Conservation (phyloP, 2,797 vertebrate species). For the Phalanger gymnotis region DNA sequence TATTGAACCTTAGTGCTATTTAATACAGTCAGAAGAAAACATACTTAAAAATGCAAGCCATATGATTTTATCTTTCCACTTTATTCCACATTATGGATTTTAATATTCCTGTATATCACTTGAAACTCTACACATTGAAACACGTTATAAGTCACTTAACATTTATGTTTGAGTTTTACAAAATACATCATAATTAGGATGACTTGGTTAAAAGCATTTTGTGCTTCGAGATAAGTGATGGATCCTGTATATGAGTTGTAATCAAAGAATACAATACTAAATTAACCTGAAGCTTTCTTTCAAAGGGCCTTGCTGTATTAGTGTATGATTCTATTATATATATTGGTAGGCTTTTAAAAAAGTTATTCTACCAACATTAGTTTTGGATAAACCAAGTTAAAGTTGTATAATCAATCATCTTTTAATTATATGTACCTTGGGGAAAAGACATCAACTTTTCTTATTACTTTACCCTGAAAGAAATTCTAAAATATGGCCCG, state of each 20-base stretch:
- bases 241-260: constrained; percentile 14
- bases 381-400: background rate
- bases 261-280: constrained; percentile 31
- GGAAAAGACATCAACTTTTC: background rate
- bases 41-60: constrained; percentile 29
- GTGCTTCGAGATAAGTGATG: constrained; percentile 63
- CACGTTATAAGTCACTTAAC: constrained; percentile 61
- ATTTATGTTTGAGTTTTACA: constrained; percentile 39
- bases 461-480: constrained; percentile 9
- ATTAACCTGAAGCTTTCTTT: constrained; percentile 23
- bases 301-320: background rate
- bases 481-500: background rate
- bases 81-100: constrained; percentile 25
- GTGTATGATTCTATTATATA: constrained; percentile 9
- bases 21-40: constrained; percentile 41
- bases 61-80: constrained; percentile 51
- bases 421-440: constrained; percentile 44
- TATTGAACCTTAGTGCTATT: constrained; percentile 21
- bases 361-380: constrained; percentile 25
- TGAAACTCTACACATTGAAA: constrained; percentile 52
- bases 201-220: constrained; percentile 46
- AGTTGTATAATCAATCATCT: constrained; percentile 40
- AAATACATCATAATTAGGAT: constrained; percentile 53
- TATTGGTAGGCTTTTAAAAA: constrained; percentile 7
- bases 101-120: constrained; percentile 48